Evolutionary conservation across 2,797 vertebrate species (phyloP).

Genomic region (Dallia pectoralis): DNA sequence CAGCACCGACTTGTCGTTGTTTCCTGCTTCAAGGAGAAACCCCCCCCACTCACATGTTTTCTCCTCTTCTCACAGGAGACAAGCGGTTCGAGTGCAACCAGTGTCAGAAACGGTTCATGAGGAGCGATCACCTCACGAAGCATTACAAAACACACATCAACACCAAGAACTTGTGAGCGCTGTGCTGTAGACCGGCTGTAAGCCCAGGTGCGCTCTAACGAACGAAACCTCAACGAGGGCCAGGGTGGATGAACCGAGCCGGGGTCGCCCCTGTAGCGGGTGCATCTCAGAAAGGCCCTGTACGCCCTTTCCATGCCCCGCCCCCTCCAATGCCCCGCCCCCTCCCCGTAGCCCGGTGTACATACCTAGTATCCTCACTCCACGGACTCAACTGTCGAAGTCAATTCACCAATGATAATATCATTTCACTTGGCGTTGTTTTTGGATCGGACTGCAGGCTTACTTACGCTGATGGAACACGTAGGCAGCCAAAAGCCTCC

Average conservation of each 20-base stretch:
- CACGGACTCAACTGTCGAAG: constrained; percentile 40
- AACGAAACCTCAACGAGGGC: constrained; percentile 37
- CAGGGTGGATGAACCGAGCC: constrained; percentile 29
- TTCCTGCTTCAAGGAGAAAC: neutral
- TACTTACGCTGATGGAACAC: constrained; percentile 14
- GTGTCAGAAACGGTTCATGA: constrained; percentile 99
- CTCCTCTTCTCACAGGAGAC: constrained; percentile 81
- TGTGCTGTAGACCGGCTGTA: neutral
- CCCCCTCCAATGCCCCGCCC: constrained; percentile 42
- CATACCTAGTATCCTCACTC: constrained; percentile 39
- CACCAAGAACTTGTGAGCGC: constrained; percentile 92
- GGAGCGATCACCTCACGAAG: constrained; percentile 97
- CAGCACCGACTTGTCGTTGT: neutral
- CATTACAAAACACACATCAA: constrained; percentile 99
- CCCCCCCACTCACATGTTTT: neutral
- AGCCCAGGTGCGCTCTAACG: constrained; percentile 30
- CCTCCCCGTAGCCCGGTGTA: constrained; percentile 48
- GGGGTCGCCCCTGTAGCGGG: constrained; percentile 48
- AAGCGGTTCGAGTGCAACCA: constrained; percentile 95
- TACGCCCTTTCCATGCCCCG: neutral
- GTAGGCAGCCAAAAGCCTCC: neutral
- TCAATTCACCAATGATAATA: constrained; percentile 26
- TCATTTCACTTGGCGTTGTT: constrained; percentile 25
- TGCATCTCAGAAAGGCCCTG: constrained; percentile 33
- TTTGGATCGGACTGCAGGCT: constrained; percentile 18